phyloP scores from a whole-genome alignment of 2,113 vertebrate genomes.

The Carassius carassius region DNA sequence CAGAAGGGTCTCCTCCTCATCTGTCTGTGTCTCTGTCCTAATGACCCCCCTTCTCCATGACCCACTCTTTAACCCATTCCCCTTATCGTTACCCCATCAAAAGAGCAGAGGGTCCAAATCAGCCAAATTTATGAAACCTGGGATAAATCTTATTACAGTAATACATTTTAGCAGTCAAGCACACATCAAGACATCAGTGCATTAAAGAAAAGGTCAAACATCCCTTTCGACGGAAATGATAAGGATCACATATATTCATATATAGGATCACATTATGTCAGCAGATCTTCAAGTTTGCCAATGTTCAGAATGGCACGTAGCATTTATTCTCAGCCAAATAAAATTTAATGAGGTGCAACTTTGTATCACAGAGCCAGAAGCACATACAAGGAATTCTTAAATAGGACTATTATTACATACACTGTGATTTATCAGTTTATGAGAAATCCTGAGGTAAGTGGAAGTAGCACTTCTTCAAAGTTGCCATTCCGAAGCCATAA shows the following conservation, averaged over 20 bases:
- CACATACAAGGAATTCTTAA: neutral
- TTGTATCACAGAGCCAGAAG: constrained; percentile 16
- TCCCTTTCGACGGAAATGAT: constrained; percentile 7
- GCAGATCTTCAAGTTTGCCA: constrained; percentile 11
- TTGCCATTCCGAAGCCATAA: constrained; percentile 37
- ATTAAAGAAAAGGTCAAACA: constrained; percentile 35
- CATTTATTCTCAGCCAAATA: neutral
- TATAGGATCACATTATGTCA: constrained; percentile 5
- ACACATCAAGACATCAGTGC: constrained; percentile 25
- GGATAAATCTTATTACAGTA: constrained; percentile 12
- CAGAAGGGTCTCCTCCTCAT: constrained; percentile 26
- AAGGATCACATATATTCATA: constrained; percentile 5
- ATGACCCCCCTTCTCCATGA: constrained; percentile 33
- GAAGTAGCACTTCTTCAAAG: constrained; percentile 47
- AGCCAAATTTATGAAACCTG: constrained; percentile 4
- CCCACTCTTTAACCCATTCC: constrained; percentile 50
- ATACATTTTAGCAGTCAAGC: neutral
- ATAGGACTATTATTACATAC: constrained; percentile 22
- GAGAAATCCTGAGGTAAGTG: neutral
- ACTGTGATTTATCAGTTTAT: constrained; percentile 35
- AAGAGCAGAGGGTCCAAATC: constrained; percentile 43
- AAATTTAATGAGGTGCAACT: neutral
- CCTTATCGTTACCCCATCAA: constrained; percentile 45
- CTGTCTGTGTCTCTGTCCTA: constrained; percentile 17
- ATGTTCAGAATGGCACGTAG: neutral